Evolutionary conservation across 2,888 invertebrate species (phyloP).

Genomic region (Aporophyla nigra): DNA sequence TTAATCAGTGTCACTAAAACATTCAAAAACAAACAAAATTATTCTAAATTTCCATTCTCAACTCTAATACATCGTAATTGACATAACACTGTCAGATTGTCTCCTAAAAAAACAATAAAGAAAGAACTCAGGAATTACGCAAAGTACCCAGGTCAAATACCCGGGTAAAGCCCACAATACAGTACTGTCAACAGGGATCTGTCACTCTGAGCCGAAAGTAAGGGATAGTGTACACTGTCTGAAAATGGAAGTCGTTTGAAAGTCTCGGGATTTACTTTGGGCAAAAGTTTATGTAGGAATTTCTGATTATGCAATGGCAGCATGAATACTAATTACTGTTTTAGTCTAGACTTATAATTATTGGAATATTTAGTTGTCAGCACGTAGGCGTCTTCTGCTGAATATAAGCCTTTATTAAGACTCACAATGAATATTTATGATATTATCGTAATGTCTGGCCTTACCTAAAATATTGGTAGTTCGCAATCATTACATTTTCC

Average conservation of each 20-base stretch:
- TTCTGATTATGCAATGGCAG: not conserved
- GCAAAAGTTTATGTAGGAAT: not conserved
- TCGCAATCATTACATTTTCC: not conserved
- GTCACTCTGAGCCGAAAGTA: constrained; percentile 52
- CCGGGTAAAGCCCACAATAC: constrained; percentile 51
- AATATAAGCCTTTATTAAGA: not conserved
- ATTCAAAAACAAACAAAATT: not conserved
- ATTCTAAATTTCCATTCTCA: not conserved
- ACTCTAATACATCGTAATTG: constrained; percentile 40
- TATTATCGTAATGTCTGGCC: not conserved
- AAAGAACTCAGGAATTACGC: constrained; percentile 35
- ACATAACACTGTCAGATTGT: constrained; percentile 34
- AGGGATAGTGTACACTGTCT: constrained; percentile 37
- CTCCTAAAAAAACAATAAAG: constrained; percentile 53
- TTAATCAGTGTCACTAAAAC: too few relatives aligned
- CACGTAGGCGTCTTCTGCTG: constrained; percentile 5
- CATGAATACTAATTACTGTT: constrained; percentile 16
- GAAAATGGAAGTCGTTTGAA: constrained; percentile 1
- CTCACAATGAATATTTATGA: not conserved
- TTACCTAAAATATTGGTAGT: not conserved
- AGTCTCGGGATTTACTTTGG: not conserved
- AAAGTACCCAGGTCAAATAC: constrained; percentile 26
- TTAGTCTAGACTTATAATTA: constrained; percentile 29
- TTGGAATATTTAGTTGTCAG: constrained; percentile 43
- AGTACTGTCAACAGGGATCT: constrained; percentile 57